Conservation (phyloP, 2,113 vertebrate species). For the Verasper variegatus region DNA sequence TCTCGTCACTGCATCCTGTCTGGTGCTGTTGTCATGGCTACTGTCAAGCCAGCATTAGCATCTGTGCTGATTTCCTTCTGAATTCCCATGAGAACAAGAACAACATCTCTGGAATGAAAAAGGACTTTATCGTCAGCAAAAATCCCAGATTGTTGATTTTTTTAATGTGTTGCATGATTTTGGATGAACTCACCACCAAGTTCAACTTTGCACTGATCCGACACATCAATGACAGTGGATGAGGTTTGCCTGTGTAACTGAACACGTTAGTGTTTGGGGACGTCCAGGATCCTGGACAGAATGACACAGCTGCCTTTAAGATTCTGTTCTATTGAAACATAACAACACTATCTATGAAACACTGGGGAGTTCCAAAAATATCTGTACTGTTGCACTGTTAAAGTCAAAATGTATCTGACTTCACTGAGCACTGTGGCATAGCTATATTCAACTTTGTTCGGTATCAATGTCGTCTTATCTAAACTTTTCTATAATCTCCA, state of each 20-base stretch:
- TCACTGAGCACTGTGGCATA: not conserved
- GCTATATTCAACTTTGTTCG: not conserved
- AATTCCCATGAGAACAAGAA: not conserved
- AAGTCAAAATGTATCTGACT: too few species aligned
- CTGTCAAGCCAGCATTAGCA: not conserved
- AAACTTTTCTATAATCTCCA: not conserved
- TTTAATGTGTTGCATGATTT: not conserved
- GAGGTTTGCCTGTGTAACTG: not conserved
- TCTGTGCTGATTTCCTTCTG: not conserved
- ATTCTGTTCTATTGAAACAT: not conserved
- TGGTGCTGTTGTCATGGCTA: conserved; percentile 6
- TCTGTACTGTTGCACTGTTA: too few species aligned
- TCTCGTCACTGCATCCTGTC: not conserved
- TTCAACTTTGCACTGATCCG: not conserved
- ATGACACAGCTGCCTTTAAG: not conserved
- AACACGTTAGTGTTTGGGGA: too few species aligned
- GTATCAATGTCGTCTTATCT: not conserved
- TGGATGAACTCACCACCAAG: not conserved
- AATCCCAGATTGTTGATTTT: not conserved
- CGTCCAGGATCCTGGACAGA: not conserved
- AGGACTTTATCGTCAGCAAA: too few species aligned
- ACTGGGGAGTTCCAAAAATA: too few species aligned
- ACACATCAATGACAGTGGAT: not conserved
- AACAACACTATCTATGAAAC: too few species aligned
- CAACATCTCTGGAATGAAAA: too few species aligned